A percentile compares a stretch with the other conserved stretches of the same genome.
These are phyloP conservation scores for Alligator mississippiensis DNA, from an alignment of 2,113 vertebrate species.

Conservation along the genomic window DNA sequence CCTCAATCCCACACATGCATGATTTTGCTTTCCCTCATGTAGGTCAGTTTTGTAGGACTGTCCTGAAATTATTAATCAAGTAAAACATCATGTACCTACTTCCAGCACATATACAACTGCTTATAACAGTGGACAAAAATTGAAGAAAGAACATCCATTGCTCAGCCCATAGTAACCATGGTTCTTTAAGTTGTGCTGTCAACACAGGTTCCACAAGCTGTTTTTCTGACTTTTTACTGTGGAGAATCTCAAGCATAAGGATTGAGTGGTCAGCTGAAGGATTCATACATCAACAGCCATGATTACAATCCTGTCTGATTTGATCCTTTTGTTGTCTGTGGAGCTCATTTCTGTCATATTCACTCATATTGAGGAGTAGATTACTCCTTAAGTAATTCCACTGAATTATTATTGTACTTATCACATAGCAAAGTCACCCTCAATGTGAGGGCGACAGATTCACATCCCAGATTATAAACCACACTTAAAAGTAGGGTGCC, in stretches of 20 bases:
- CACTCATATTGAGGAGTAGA: not conserved
- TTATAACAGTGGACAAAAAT: not conserved
- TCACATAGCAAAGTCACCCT: not conserved
- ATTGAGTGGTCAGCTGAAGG: not conserved
- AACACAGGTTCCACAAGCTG: not conserved
- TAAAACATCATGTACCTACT: not conserved
- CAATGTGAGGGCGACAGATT: not conserved
- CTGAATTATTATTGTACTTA: not conserved
- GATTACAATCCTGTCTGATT: slow-evolving; percentile 40
- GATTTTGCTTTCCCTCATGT: too few species aligned
- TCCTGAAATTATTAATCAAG: not conserved
- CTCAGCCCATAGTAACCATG: not conserved
- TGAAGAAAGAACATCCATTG: not conserved
- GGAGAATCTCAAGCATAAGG: not conserved
- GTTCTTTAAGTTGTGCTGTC: not conserved
- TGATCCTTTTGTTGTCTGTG: slow-evolving; percentile 12
- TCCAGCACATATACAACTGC: not conserved
- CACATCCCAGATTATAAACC: slow-evolving; percentile 11
- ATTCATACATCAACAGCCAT: not conserved
- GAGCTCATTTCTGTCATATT: not conserved
- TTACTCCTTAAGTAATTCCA: not conserved
- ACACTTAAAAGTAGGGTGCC: not conserved
- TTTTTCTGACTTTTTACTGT: not conserved
- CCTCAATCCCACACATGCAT: too few species aligned
- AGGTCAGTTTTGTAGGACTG: not conserved